Conservation (phyloP, 2,797 vertebrate species). For the Chelonia mydas region DNA sequence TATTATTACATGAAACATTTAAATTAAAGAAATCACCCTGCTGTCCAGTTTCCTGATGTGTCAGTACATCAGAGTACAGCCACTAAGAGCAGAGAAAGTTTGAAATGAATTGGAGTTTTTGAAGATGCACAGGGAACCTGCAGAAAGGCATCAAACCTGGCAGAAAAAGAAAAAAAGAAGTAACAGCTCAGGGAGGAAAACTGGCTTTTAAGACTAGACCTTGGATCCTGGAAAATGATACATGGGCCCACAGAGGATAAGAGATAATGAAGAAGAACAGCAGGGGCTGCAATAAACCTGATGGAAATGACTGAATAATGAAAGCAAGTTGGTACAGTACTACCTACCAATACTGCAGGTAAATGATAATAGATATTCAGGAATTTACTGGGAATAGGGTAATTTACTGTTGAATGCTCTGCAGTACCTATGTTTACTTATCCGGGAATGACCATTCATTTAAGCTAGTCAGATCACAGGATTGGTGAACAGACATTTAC, state of each 20-base stretch:
- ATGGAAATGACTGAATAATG: slow-evolving; percentile 38
- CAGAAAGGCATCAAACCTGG: slow-evolving; percentile 72
- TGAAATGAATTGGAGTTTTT: slow-evolving; percentile 66
- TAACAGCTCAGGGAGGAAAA: slow-evolving; percentile 64
- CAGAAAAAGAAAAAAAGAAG: slow-evolving; percentile 24
- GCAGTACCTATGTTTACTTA: slow-evolving; percentile 10
- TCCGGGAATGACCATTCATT: slow-evolving; percentile 10
- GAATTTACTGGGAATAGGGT: slow-evolving; percentile 28
- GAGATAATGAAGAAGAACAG: slow-evolving; percentile 59
- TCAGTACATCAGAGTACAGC: slow-evolving; percentile 66
- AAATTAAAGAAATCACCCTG: slow-evolving; percentile 66
- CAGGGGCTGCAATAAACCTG: slow-evolving; percentile 14
- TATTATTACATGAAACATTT: slow-evolving; percentile 59
- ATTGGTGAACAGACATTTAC: slow-evolving; percentile 10
- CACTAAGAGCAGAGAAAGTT: slow-evolving; percentile 70
- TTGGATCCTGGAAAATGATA: slow-evolving; percentile 37
- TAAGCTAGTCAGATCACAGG: neutral
- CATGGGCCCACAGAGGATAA: slow-evolving; percentile 37
- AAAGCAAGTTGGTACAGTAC: slow-evolving; percentile 25
- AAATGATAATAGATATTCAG: slow-evolving; percentile 33
- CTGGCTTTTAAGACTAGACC: slow-evolving; percentile 62
- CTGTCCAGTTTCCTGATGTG: slow-evolving; percentile 66
- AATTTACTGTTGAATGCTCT: slow-evolving; percentile 13
- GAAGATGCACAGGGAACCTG: slow-evolving; percentile 56
- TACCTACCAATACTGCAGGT: slow-evolving; percentile 5